Base-by-base conservation (phyloP, 1,140 invertebrate species). In the Centruroides vittatus region DNA sequence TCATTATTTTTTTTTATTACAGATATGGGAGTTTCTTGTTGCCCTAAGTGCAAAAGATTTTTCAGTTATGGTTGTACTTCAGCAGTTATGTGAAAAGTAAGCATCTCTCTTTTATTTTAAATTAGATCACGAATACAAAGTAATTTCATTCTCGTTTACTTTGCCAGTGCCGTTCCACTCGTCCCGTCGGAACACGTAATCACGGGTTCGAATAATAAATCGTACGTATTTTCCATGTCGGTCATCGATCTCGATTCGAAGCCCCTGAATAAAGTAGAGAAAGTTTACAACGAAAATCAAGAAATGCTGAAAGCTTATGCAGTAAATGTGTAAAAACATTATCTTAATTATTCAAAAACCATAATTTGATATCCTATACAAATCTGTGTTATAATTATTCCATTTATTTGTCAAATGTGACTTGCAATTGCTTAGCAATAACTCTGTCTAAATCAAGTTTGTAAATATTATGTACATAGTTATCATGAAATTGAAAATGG, bases 11-110 rank as follows among this genome's bases (percentile, higher is more conserved):
- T 4, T 53, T 13, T 51, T 0, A 54, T 55, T 47, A 49, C 12
- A 62, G 61, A 51, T 62, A 12, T 62, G 61, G 61, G 61, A 62
- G 34, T 62, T 62, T 46, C 46, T 58, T 7, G 52, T 62, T 11
- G 61, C 61, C 34, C 41, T 62, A 50, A 58, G 41, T 23, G 56
- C 49, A n/a, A 58, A 55, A 13, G 61, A 62, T 55, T 62, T 56
- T 23, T 62, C 61, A 13, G 58, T 62, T 23, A 62, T 62, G 61
- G 6, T 62, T 34, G 57, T 55, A 10, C 23, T 62, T 23, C 53
- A 55, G 36, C 57, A 58, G 4, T 57, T n/a, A 23, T 3, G 10
- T 58, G 55, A 23, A 23, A 58, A 35, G 61, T 62, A 61, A 56
- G 23, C 41, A 11, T 49, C 9, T 13, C 12, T 51, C 10, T 13